Base-by-base conservation (phyloP, 2,888 invertebrate genomes). In the Euzophera pinguis region DNA sequence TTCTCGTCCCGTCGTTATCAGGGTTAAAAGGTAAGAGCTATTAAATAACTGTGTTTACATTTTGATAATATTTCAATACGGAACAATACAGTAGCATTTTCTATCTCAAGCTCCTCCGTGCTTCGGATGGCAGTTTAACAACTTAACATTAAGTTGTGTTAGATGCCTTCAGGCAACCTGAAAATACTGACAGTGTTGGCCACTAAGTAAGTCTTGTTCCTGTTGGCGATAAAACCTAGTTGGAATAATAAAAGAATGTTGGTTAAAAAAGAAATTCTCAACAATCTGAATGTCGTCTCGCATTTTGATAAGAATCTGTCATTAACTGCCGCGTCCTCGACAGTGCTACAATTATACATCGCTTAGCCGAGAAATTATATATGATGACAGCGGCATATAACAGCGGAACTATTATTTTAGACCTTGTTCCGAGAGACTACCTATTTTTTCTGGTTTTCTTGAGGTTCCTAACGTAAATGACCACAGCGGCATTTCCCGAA, bases 1-100 rank as follows among this genome's bases (percentile, higher is more conserved):
- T 96, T 38, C 81, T 96, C 48, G 95, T 96, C 39, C 96, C 96
- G 42, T 93, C 96, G 6, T 83, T 96, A 38, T 92, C 96, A 39
- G 96, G 96, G 14, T 85, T 96, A 39, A 96, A 96, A 82, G 96
- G 96, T 71, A 92, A 73, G 73, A 58, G 10, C 7, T 32, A 32
- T 32, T 32, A 4, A 10, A 4, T 37, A 37, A n/a, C 34, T 34
- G 8, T 34, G 34, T 34, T 22, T 22, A 5, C 2, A 22, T 22
- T 22, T 5, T 22, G 22, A n/a, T n/a, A n/a, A 29, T 29, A 37
- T 37, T 37, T 37, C 37, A n/a, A 37, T n/a, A 10, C 12, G 3
- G n/a, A n/a, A n/a, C n/a, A n/a, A n/a, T n/a, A n/a, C n/a, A n/a
- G n/a, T n/a, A n/a, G n/a, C n/a, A n/a, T n/a, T n/a, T n/a, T n/a